phyloP scores from a whole-genome alignment of 2,888 invertebrate species.

The Thereva unica region DNA sequence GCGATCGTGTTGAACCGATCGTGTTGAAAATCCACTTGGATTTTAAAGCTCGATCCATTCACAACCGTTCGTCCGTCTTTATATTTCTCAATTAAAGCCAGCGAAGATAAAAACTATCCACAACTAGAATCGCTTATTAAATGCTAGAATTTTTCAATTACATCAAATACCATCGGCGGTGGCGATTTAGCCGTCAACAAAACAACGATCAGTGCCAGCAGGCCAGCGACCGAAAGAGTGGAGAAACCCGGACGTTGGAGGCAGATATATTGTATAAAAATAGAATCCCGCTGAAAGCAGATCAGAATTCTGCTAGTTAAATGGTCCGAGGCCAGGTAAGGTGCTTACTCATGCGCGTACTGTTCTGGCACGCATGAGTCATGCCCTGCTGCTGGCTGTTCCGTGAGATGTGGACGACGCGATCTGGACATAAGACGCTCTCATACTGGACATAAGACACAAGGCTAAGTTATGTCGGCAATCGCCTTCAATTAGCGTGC shows the following conservation, averaged over 20 bases:
- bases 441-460: background rate
- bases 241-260: slow-evolving; percentile 28
- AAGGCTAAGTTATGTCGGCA: slow-evolving; percentile 1
- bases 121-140: too few relatives aligned
- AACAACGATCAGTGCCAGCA: slow-evolving; percentile 8
- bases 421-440: background rate
- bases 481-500: background rate
- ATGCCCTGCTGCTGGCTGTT: background rate
- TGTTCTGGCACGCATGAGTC: slow-evolving; percentile 11
- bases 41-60: too few relatives aligned
- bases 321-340: slow-evolving; percentile 18
- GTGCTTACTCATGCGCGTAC: slow-evolving; percentile 25
- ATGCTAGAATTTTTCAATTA: too few relatives aligned
- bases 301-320: slow-evolving; percentile 22
- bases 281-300: slow-evolving; percentile 22
- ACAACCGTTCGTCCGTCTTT: too few relatives aligned
- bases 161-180: slow-evolving; percentile 2
- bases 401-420: slow-evolving; percentile 6
- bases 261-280: slow-evolving; percentile 13
- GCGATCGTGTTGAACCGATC: too few relatives aligned
- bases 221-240: slow-evolving; percentile 22
- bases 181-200: slow-evolving; percentile 25
- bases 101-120: too few relatives aligned
- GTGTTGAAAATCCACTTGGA: too few relatives aligned
- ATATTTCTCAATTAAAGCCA: too few relatives aligned